Base-by-base conservation (phyloP, 1,140 invertebrate genomes). In the Drosophila kikkawai region DNA sequence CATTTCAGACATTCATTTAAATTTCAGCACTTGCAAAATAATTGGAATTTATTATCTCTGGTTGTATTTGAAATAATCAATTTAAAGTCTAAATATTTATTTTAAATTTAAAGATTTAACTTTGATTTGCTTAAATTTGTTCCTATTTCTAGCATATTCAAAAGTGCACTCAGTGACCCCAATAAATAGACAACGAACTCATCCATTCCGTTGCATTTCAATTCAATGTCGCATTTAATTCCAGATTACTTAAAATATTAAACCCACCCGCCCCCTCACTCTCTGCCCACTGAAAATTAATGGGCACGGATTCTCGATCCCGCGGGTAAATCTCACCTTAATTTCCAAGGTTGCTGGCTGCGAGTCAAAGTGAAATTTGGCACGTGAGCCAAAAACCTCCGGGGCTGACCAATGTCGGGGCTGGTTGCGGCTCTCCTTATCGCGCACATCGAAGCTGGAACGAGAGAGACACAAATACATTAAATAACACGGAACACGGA, bases 331-430 rank as follows among this genome's bases (percentile, higher is more conserved):
- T 58, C 87, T 84, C 75, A 93, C 92, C 90, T 92, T 92, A 75
- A 93, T 94, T 77, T 96, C 94, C 71, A 98, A 94, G 57, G 95
- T 95, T 51, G 96, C 96, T 45, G 96, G 96, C 58, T 95, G 94
- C 29, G 95, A 95, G 47, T 95, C 94, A 41, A 96, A 95, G 60
- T 95, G 94, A 93, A 97, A 97, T 93, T 96, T 95, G 44, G 97
- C 96, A 65, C 97, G 94, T 44, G 95, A 95, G 39, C 96, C 96
- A 93, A 97, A 97, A 77, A 96, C 95, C 82, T 96, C 95, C 32
- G 95, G 94, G 55, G 96, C 95, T 34, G 96, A 97, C 95, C 95
- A 96, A 93, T 97, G 96, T 9, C 95, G 93, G 13, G 95, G 95
- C 58, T 95, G 95, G 80, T 95, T 94, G 22, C 94, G 94, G 64